These are phyloP conservation scores for Scomber colias DNA, from an alignment of 2,113 vertebrate species.

Conservation along the genomic window DNA sequence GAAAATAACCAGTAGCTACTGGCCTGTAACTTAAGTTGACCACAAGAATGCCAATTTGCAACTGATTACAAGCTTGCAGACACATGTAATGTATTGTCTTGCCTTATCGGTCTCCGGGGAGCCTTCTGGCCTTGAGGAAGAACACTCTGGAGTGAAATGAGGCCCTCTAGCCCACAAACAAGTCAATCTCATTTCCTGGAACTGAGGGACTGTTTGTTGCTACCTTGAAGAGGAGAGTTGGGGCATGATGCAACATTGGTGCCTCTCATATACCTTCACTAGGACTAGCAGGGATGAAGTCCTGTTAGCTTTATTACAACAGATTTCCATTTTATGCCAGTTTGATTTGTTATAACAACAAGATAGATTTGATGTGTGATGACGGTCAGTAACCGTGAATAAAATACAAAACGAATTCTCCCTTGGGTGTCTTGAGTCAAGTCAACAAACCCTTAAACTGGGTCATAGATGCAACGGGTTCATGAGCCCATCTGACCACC, in stretches of 20 bases:
- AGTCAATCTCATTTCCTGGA: constrained; percentile 42
- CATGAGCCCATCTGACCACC: neutral
- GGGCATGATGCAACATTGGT: constrained; percentile 9
- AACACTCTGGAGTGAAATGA: constrained; percentile 17
- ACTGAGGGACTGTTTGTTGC: constrained; percentile 24
- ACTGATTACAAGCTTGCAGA: neutral
- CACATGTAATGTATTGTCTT: neutral
- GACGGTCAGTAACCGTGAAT: no score
- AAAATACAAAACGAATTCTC: neutral
- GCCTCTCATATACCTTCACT: neutral
- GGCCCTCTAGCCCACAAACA: constrained; percentile 1
- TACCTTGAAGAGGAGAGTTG: constrained; percentile 9
- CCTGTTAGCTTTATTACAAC: neutral
- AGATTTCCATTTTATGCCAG: neutral
- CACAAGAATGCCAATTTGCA: neutral
- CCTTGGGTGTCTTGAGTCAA: neutral
- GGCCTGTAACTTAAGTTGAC: neutral
- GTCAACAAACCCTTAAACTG: constrained; percentile 49
- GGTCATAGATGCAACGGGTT: constrained; percentile 41
- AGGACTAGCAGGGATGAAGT: neutral
- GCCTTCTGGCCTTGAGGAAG: constrained; percentile 32
- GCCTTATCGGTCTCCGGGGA: constrained; percentile 1
- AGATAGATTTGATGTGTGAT: neutral
- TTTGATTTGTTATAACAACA: neutral
- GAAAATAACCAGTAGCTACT: neutral